These are phyloP conservation scores for Nasonia vitripennis DNA, from an alignment of 1,140 invertebrate genomes.

Conservation along the genomic window DNA sequence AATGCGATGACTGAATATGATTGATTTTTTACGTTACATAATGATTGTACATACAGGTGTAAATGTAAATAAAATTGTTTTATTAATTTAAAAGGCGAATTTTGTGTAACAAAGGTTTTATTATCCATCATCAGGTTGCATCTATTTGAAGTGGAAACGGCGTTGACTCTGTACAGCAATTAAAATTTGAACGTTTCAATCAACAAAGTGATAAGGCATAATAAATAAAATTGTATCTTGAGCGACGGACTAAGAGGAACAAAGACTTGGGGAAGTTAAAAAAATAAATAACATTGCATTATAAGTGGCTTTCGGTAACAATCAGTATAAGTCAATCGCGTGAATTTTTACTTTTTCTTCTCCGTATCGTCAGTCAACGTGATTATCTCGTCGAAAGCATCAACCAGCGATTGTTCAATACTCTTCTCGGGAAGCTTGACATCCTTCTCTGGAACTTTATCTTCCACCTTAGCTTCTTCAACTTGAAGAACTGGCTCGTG, in stretches of 20 bases:
- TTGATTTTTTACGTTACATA: neutral
- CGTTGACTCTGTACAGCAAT: neutral
- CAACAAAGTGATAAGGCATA: neutral
- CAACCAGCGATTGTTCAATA: neutral
- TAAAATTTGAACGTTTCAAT: neutral
- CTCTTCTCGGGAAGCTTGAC: neutral
- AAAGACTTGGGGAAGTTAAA: neutral
- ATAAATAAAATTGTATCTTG: neutral
- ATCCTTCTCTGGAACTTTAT: neutral
- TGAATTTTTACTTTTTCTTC: neutral
- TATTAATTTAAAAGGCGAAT: neutral
- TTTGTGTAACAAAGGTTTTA: neutral
- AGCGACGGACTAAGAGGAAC: neutral
- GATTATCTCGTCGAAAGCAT: neutral
- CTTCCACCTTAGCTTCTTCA: too few species aligned
- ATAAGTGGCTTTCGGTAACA: neutral
- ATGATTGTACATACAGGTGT: constrained; percentile 28
- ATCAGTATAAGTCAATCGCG: too few species aligned
- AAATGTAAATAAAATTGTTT: constrained; percentile 37
- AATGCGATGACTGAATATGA: neutral
- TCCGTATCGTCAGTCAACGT: neutral
- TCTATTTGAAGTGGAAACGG: too few species aligned
- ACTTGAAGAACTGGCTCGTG: too few species aligned
- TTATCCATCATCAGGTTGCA: neutral
- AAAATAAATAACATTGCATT: constrained; percentile 10